A percentile compares a stretch with the other conserved stretches of the same genome.
Conservation (phyloP, 2,888 invertebrate genomes). For the Parnassius mnemosyne region DNA sequence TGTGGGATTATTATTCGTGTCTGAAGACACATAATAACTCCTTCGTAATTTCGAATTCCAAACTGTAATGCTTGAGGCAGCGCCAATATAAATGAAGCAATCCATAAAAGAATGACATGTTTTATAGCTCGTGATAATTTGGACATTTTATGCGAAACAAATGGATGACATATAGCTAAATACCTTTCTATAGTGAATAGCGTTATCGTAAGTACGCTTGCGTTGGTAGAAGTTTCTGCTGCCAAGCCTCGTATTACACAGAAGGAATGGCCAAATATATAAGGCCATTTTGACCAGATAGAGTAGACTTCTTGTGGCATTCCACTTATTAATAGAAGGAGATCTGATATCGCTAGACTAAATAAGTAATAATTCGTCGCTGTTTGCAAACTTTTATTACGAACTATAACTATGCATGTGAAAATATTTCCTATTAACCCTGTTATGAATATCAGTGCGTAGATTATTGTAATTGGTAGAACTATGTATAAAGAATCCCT, state of each 20-base stretch:
- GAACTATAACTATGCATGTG: constrained; percentile 91
- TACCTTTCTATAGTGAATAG: constrained; percentile 91
- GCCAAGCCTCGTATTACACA: constrained; percentile 89
- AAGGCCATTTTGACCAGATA: constrained; percentile 88
- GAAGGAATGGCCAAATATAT: constrained; percentile 88
- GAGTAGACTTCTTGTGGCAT: constrained; percentile 91
- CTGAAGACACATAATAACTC: constrained; percentile 72
- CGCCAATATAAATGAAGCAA: constrained; percentile 86
- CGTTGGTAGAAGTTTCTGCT: constrained; percentile 90
- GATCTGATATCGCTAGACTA: constrained; percentile 91
- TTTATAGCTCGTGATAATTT: constrained; percentile 91
- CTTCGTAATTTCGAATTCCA: constrained; percentile 60
- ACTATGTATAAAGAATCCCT: constrained; percentile 82
- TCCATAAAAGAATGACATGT: constrained; percentile 90
- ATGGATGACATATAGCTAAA: constrained; percentile 83
- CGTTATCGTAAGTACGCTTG: constrained; percentile 88
- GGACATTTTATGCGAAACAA: constrained; percentile 90
- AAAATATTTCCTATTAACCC: constrained; percentile 91
- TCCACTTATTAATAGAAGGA: constrained; percentile 87
- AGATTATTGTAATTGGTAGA: constrained; percentile 87
- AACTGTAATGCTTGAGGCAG: constrained; percentile 83
- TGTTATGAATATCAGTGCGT: constrained; percentile 87
- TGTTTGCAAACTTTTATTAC: constrained; percentile 91
- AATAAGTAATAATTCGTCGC: constrained; percentile 91
- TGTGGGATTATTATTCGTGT: constrained; percentile 78